Evolutionary conservation across 1,140 invertebrate species (phyloP), one percentile per base, ranked within the genome.

Genomic region (Cardiocondyla obscurior): DNA sequence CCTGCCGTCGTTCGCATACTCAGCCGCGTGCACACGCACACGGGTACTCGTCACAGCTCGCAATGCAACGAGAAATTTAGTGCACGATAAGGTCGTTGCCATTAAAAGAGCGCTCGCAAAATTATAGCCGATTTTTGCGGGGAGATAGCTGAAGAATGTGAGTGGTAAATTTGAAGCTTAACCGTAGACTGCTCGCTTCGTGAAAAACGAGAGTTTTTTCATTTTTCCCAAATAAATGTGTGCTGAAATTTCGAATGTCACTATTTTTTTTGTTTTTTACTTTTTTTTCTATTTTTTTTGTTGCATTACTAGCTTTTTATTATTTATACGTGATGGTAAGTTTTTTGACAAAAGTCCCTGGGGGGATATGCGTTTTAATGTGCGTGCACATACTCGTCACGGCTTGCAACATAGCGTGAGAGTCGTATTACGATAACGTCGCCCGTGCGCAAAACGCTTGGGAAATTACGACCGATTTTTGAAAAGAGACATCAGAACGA

Each of bases 41-140:
- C 36, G 55, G 12, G 22, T 12, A 64, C 49, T 53, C 49, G 19
- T 69, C 46, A 30, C 36, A 16, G 74, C 22, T 69, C 74, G 62
- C 62, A 53, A 55, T 51, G 49, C 69, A 49, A 44, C 36, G 70
- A 58, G 70, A 73, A 76, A 76, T 76, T 22, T 64, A 76, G 57
- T 64, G 12, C n/a, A 30, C 57, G 57, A 62, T 64, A 76, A 64
- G 72, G 55, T 62, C 72, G 72, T 76, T 46, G 72, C 57, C 28
- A 33, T 8, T 39, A 8, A 62, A 76, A 49, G 25, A 44, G 33
- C 70, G 70, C 36, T 58, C 5, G 36, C 36, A 25, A 30, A 73
- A 64, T 62, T 76, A 76, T 33, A 14, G 44, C 28, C n/a, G 39
- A 76, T 64, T 76, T 30, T 46, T 62, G 3, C 12, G n/a, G 7